Conservation (phyloP, 2,113 vertebrate genomes). For the Empidonax alnorum region DNA sequence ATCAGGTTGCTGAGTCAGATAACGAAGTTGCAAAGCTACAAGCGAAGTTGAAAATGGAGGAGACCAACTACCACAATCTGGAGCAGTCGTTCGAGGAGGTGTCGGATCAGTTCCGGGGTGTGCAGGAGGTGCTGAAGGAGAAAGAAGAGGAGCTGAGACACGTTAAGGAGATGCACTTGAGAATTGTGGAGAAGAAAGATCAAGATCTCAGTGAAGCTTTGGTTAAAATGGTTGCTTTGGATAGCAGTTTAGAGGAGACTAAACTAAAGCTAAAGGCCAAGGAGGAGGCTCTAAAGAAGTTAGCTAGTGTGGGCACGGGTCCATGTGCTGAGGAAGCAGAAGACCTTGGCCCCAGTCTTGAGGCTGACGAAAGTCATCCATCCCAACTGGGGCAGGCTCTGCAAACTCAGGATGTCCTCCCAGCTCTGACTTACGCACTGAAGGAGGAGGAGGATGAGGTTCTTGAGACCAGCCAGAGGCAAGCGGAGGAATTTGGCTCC, state of each 20-base stretch:
- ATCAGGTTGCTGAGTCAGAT: slow-evolving; percentile 84
- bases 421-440: not conserved
- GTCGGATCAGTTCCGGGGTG: slow-evolving; percentile 83
- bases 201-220: slow-evolving; percentile 88
- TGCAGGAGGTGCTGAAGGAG: slow-evolving; percentile 82
- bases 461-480: slow-evolving; percentile 49
- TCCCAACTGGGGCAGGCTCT: slow-evolving; percentile 76
- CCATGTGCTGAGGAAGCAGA: slow-evolving; percentile 68
- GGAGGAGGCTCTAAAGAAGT: slow-evolving; percentile 83
- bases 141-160: slow-evolving; percentile 89
- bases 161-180: slow-evolving; percentile 85
- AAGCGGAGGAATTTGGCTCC: slow-evolving; percentile 2
- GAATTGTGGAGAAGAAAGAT: slow-evolving; percentile 85
- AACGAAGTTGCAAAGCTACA: slow-evolving; percentile 84
- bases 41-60: slow-evolving; percentile 80
- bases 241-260: slow-evolving; percentile 88
- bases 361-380: slow-evolving; percentile 76
- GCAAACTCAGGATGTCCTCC: slow-evolving; percentile 55
- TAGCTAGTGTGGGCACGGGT: slow-evolving; percentile 62
- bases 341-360: slow-evolving; percentile 73
- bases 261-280: slow-evolving; percentile 85
- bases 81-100: slow-evolving; percentile 85
- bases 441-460: slow-evolving; percentile 66
- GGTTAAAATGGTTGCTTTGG: slow-evolving; percentile 86
- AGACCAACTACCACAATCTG: slow-evolving; percentile 84